phyloP scores from a whole-genome alignment of 2,797 vertebrate species.

The Anabacerthia variegaticeps region DNA sequence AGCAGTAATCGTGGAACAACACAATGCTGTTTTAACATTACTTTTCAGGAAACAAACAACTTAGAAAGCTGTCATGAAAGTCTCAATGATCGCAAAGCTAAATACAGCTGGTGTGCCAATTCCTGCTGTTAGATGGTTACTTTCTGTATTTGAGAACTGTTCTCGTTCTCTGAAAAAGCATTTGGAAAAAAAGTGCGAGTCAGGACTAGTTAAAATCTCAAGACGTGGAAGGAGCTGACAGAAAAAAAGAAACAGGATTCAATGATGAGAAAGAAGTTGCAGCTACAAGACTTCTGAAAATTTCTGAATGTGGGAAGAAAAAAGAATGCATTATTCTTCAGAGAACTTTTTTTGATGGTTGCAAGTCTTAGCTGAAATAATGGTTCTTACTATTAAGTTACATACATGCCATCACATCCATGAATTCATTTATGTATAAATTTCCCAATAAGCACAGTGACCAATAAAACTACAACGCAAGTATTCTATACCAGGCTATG shows the following conservation, averaged over 20 bases:
- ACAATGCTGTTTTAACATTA: conserved; percentile 12
- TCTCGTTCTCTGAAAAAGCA: background rate
- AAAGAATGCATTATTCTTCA: background rate
- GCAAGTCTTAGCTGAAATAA: background rate
- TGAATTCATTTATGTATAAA: background rate
- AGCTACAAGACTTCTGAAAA: background rate
- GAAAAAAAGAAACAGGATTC: background rate
- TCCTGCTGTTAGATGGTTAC: conserved; percentile 9
- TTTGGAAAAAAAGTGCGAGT: background rate
- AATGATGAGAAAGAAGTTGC: background rate
- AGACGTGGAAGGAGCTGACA: background rate
- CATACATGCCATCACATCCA: background rate
- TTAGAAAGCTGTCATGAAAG: conserved; percentile 5
- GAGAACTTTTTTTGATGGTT: background rate
- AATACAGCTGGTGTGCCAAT: conserved; percentile 29
- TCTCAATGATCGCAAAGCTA: conserved; percentile 23
- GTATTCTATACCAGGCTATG: background rate
- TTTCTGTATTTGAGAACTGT: background rate
- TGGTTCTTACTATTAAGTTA: background rate
- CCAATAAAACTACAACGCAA: background rate
- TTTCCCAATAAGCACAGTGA: background rate
- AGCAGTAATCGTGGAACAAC: background rate
- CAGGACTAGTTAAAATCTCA: background rate
- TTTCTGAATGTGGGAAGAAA: background rate
- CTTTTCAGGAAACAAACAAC: conserved; percentile 36